Conservation (phyloP, 1,140 invertebrate genomes). For the Ridgeia piscesae region DNA sequence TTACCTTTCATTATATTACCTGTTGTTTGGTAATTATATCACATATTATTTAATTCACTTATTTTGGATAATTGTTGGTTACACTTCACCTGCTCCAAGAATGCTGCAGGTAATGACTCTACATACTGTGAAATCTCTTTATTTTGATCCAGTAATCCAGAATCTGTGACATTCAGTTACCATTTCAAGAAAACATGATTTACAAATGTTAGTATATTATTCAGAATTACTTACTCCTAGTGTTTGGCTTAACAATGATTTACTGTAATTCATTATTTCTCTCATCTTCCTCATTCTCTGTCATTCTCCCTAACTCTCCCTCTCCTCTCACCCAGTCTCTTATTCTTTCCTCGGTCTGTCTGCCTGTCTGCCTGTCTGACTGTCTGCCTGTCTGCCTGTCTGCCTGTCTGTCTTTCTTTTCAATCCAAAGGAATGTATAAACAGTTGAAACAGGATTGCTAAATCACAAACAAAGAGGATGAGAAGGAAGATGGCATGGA, state of each 20-base stretch:
- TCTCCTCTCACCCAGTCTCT: not conserved
- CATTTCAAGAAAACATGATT: too few relatives aligned
- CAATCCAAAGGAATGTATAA: too few relatives aligned
- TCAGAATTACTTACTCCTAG: too few relatives aligned
- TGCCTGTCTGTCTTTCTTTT: not conserved
- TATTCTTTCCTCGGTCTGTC: not conserved
- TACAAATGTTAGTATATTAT: too few relatives aligned
- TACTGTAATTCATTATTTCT: too few relatives aligned
- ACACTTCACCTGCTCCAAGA: not conserved
- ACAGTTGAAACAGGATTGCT: too few relatives aligned
- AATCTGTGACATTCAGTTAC: too few relatives aligned
- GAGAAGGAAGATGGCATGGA: too few relatives aligned
- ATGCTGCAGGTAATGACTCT: not conserved
- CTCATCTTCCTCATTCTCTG: not conserved
- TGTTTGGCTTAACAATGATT: too few relatives aligned
- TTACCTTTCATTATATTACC: not conserved
- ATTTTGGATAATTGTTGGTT: not conserved
- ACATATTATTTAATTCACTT: not conserved
- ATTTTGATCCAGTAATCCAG: too few relatives aligned
- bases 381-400: not conserved
- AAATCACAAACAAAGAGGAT: too few relatives aligned
- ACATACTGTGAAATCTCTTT: too few relatives aligned
- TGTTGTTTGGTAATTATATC: not conserved
- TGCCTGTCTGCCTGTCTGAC: not conserved
- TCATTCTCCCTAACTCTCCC: not conserved